phyloP scores from a whole-genome alignment of 2,888 invertebrate species.

The Eupithecia abbreviata region DNA sequence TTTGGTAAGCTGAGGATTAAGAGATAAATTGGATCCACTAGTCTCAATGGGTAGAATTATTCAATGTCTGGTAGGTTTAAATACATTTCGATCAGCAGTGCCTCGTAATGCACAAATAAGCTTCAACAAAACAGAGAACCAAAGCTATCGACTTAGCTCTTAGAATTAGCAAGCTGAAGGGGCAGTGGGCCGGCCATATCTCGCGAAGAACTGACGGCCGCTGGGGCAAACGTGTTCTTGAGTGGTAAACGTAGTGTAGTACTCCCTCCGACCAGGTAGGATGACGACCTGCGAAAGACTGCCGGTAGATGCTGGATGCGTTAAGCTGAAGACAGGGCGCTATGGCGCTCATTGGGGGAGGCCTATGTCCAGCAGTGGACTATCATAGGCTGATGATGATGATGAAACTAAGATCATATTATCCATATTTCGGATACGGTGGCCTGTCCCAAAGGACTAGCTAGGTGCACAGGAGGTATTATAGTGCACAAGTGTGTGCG shows the following conservation, averaged over 20 bases:
- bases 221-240: no score
- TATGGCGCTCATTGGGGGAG: no score
- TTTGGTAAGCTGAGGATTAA: conserved; percentile 9
- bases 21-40: conserved; percentile 13
- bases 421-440: not conserved
- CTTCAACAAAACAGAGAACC: not conserved
- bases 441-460: not conserved
- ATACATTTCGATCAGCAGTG: not conserved
- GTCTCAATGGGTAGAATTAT: conserved; percentile 6
- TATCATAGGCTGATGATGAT: not conserved
- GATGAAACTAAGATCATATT: not conserved
- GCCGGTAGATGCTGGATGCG: no score
- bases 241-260: no score
- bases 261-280: no score
- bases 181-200: no score
- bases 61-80: not conserved
- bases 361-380: no score
- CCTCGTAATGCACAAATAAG: not conserved
- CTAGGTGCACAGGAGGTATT: not conserved
- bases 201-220: no score
- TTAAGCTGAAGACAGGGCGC: no score
- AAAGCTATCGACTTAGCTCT: no score
- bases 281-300: no score
- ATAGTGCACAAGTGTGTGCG: not conserved
- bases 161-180: no score